phyloP scores from a whole-genome alignment of 2,888 invertebrate genomes.

The Melipona beecheii region DNA sequence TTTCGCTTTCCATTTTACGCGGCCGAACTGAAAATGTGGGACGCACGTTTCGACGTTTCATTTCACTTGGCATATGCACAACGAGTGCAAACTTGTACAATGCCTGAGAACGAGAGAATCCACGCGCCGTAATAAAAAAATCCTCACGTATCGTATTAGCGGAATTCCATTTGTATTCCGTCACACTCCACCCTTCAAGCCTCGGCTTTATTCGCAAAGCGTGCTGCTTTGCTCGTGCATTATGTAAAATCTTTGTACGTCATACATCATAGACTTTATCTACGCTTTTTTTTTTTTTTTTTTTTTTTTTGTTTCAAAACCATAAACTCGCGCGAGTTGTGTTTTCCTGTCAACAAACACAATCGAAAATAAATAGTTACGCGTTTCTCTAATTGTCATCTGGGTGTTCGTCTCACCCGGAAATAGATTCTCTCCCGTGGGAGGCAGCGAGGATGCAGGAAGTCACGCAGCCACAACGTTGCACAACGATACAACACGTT shows the following conservation, averaged over 20 bases:
- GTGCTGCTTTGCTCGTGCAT: background rate
- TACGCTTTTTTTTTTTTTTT: background rate
- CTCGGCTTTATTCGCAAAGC: background rate
- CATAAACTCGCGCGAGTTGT: background rate
- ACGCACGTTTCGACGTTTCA: background rate
- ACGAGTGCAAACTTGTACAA: background rate
- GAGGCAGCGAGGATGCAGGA: background rate
- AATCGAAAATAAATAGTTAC: background rate
- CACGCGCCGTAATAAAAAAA: conserved; percentile 1
- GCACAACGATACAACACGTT: background rate
- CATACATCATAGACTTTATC: background rate
- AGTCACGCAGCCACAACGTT: background rate
- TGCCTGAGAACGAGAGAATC: background rate
- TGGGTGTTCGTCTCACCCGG: background rate
- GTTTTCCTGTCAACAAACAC: background rate
- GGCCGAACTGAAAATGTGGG: no score
- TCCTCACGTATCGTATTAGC: conserved; percentile 19
- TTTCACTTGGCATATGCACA: background rate
- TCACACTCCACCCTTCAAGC: background rate
- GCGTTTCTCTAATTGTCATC: background rate
- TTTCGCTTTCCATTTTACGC: no score
- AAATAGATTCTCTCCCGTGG: background rate
- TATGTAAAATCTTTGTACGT: background rate
- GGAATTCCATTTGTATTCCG: conserved; percentile 14
- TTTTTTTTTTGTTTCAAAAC: no score